These are phyloP conservation scores for Lerema accius DNA, from an alignment of 1,140 invertebrate species.

Conservation along the genomic window DNA sequence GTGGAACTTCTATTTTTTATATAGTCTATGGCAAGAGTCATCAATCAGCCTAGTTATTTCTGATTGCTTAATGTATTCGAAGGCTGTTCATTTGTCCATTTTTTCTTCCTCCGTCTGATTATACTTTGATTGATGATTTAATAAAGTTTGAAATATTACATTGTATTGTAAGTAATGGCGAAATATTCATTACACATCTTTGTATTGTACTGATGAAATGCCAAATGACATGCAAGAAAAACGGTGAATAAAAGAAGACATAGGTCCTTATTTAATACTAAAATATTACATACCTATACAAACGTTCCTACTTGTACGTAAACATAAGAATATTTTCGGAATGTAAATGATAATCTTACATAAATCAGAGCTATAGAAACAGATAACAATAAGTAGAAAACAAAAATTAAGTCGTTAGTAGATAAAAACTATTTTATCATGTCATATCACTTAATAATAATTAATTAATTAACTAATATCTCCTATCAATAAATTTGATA, in stretches of 20 bases:
- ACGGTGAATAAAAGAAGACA: no score
- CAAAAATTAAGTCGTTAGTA: background rate
- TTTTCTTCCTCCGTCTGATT: conserved; percentile 17
- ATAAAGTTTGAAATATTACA: conserved; percentile 26
- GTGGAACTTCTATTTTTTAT: conserved; percentile 39
- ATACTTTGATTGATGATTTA: conserved; percentile 32
- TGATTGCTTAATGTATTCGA: conserved; percentile 62
- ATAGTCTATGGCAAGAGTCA: conserved; percentile 49
- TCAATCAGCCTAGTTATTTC: conserved; percentile 60
- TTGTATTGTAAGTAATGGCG: conserved; percentile 21
- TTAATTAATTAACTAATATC: background rate
- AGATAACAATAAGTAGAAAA: background rate
- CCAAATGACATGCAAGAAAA: conserved; percentile 1
- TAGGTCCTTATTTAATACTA: no score
- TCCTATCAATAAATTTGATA: background rate
- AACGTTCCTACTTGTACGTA: no score
- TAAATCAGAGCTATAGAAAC: background rate
- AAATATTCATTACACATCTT: conserved; percentile 16
- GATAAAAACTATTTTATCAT: background rate
- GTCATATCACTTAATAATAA: background rate
- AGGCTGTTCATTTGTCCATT: conserved; percentile 46
- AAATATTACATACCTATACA: no score
- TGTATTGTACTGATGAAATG: conserved; percentile 16
- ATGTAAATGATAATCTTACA: no score
- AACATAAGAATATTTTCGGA: no score